Conservation (phyloP, 2,797 vertebrate genomes). For the Hapalemur alaotrensis region DNA sequence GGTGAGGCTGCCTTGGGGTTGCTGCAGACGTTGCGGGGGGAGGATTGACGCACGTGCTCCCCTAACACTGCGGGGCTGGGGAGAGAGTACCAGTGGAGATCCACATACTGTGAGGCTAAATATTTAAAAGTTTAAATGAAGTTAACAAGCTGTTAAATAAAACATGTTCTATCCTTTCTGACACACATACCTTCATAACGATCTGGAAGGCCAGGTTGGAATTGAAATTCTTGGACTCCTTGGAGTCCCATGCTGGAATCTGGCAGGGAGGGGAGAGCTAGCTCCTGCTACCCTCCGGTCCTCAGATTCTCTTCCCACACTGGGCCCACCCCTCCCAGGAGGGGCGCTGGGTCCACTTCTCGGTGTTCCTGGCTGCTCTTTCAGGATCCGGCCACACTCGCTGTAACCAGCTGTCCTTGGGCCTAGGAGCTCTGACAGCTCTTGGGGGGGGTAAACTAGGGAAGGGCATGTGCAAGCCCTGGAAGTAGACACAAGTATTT, state of each 20-base stretch:
- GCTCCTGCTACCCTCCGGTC: background rate
- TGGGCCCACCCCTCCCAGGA: background rate
- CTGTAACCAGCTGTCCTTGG: background rate
- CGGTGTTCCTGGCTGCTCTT: background rate
- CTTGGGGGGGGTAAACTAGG: background rate
- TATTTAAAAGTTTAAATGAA: conserved; percentile 57
- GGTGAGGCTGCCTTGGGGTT: background rate
- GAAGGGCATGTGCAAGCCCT: background rate
- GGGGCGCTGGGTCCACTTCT: background rate
- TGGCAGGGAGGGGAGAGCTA: background rate
- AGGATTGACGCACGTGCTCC: background rate
- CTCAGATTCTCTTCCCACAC: background rate
- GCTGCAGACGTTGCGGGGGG: background rate
- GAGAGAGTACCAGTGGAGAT: conserved; percentile 26
- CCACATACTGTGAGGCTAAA: conserved; percentile 45
- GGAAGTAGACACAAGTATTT: background rate
- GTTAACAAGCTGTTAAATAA: conserved; percentile 58
- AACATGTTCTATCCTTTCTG: background rate
- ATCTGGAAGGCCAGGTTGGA: conserved; percentile 9
- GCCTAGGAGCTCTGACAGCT: background rate
- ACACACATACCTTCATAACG: background rate
- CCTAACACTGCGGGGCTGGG: background rate
- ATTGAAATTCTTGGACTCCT: background rate
- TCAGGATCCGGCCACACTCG: background rate
- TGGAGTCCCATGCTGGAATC: background rate